Conservation (phyloP, 2,888 invertebrate genomes). For the Oxyteleia sp. region DNA sequence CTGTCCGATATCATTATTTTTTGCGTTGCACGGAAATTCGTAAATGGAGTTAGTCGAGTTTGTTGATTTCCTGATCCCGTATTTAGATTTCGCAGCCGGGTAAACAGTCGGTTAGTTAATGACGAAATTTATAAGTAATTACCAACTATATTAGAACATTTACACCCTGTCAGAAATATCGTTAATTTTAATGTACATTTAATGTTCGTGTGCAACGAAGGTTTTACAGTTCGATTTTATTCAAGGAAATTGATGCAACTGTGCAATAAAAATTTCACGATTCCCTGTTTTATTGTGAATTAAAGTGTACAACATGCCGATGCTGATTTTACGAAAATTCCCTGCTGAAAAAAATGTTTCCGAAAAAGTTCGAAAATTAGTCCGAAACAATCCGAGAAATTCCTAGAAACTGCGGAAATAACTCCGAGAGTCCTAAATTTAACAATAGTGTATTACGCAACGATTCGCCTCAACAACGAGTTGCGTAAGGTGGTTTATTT, state of each 20-base stretch:
- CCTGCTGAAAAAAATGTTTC: too few species aligned
- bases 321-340: too few species aligned
- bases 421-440: too few species aligned
- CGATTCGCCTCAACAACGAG: too few species aligned
- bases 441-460: too few species aligned
- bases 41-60: constrained; percentile 21
- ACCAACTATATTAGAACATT: constrained; percentile 41
- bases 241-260: constrained; percentile 27
- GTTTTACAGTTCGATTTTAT: constrained; percentile 39
- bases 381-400: too few species aligned
- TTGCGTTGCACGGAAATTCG: neutral
- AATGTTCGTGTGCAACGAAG: constrained; percentile 50
- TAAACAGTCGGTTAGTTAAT: constrained; percentile 38
- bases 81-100: constrained; percentile 24
- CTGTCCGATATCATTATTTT: constrained; percentile 6
- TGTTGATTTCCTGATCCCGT: neutral
- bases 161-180: constrained; percentile 37
- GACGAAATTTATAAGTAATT: constrained; percentile 43
- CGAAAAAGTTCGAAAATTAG: too few species aligned
- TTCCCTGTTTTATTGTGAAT: constrained; percentile 14
- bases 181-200: constrained; percentile 59
- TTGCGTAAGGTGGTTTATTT: too few species aligned
- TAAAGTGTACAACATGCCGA: constrained; percentile 20
- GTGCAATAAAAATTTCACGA: constrained; percentile 32
- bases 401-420: too few species aligned